Base-by-base conservation (phyloP, 2,113 vertebrate genomes). In the Thymallus thymallus region DNA sequence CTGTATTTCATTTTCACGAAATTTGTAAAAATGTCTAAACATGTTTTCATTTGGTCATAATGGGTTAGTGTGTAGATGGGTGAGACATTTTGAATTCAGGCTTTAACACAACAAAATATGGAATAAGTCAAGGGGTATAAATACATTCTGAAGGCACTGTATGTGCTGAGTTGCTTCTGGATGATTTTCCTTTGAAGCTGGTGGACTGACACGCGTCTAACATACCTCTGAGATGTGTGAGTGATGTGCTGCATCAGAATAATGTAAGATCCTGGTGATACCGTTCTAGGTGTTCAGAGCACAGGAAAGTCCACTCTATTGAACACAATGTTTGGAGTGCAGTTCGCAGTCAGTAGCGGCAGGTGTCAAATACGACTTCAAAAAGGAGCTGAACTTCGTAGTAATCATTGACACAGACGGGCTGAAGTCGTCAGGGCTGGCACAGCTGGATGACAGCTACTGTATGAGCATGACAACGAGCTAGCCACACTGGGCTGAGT, bases 251-350 rank as follows among this genome's bases (percentile, higher is more conserved):
- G 30, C 0, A 23, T 63, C 23, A 93, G 80, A 62, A 89, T 84
- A 72, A 87, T 88, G 24, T 68, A 91, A 88, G 46, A 87, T 95
- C 55, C 73, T 87, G 66, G 93, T 95, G 0, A 77, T 94, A 93
- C 93, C 0, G 91, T 92, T 2, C 83, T 95, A 67, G 94, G 93
- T 1, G 90, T 92, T 9, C 93, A 95, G 1, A 94, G 93, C 85
- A 94, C 94, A 0, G 94, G 95, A 29, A 95, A 95, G 69, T 95
- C 94, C 73, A 95, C 94, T 1, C 91, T 95, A 1, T 92, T 95
- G 3, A 95, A 95, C 82, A 94, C 93, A 71, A 94, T 95, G 95
- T 95, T 95, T 76, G 95, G 95, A 29, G 88, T 95, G 45, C 93
- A 93, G 80, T 95, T 95, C 82, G 88, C 92, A 51, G 91, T 94